phyloP scores from a whole-genome alignment of 2,888 invertebrate genomes.

The Portevinia maculata region DNA sequence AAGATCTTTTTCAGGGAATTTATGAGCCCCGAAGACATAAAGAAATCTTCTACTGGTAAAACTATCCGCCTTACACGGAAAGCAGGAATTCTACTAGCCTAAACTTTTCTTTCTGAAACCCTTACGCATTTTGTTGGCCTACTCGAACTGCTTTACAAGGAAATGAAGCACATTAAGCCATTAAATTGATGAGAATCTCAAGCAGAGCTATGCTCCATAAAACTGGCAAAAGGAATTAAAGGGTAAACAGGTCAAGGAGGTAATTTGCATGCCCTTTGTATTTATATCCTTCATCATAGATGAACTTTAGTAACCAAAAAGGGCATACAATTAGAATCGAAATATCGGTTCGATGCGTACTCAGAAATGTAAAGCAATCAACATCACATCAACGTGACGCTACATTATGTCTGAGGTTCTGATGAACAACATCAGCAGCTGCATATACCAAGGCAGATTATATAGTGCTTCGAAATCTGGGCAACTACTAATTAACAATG shows the following conservation, averaged over 20 bases:
- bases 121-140: neutral
- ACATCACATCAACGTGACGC: conserved; percentile 26
- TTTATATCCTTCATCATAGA: conserved; percentile 10
- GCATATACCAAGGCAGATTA: neutral
- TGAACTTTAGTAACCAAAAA: conserved; percentile 1
- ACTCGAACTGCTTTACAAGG: neutral
- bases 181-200: conserved; percentile 5
- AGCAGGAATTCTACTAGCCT: neutral
- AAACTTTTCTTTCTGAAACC: neutral
- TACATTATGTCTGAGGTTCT: conserved; percentile 17
- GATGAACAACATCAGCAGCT: conserved; percentile 7
- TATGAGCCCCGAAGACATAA: no score
- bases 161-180: neutral
- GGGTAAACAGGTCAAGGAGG: conserved; percentile 11
- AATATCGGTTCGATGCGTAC: conserved; percentile 5
- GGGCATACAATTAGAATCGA: neutral
- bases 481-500: conserved; percentile 55
- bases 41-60: no score
- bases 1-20: no score
- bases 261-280: neutral
- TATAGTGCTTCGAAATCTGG: conserved; percentile 1
- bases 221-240: neutral
- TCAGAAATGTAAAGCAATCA: conserved; percentile 32
- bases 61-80: no score
- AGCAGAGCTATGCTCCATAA: neutral